These are phyloP conservation scores for Neocloeon triangulifer DNA, from an alignment of 1,140 invertebrate species.

Conservation along the genomic window DNA sequence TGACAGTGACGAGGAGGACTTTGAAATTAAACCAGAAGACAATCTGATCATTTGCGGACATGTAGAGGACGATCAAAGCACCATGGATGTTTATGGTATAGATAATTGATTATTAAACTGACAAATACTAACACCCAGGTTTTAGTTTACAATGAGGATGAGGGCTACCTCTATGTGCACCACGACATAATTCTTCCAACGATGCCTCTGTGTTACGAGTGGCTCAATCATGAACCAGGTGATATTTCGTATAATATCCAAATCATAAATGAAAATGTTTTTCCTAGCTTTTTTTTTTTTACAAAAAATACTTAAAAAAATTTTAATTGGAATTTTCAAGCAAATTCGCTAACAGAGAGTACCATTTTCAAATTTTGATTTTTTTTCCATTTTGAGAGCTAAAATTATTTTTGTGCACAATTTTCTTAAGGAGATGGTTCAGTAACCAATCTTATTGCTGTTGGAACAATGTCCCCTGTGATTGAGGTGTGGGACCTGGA, in stretches of 20 bases:
- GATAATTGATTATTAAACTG: constrained; percentile 6
- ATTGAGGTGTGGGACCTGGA: constrained; percentile 93
- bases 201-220: constrained; percentile 79
- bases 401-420: no score
- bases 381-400: constrained; percentile 4
- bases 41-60: constrained; percentile 80
- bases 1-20: constrained; percentile 78
- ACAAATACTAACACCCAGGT: no score
- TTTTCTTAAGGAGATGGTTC: constrained; percentile 8
- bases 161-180: constrained; percentile 75
- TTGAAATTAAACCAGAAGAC: constrained; percentile 69
- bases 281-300: constrained; percentile 6
- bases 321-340: not conserved
- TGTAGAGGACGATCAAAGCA: constrained; percentile 58
- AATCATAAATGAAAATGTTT: not conserved
- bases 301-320: not conserved
- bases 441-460: constrained; percentile 74
- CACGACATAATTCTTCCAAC: constrained; percentile 75
- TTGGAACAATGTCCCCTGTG: constrained; percentile 75
- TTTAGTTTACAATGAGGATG: constrained; percentile 82
- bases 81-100: constrained; percentile 73
- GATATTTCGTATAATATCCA: constrained; percentile 15
- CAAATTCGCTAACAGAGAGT: constrained; percentile 2
- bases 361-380: constrained; percentile 4
- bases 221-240: constrained; percentile 62